These are phyloP conservation scores for Hesperophylax magnus DNA, from an alignment of 1,140 invertebrate genomes.

Conservation along the genomic window DNA sequence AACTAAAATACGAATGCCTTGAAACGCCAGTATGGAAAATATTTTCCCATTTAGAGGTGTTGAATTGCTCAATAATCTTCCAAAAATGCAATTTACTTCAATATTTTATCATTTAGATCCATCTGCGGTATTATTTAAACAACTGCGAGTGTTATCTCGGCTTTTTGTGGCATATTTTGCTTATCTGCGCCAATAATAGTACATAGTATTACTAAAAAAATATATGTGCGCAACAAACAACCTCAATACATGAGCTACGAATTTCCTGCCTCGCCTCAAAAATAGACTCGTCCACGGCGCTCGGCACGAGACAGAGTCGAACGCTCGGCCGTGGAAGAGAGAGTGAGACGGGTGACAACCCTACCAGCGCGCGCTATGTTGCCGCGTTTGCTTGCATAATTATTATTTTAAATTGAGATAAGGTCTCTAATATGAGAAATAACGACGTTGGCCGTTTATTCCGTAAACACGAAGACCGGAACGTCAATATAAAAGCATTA, in stretches of 20 bases:
- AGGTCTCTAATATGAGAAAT: constrained; percentile 15
- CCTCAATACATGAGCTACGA: constrained; percentile 39
- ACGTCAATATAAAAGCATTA: not conserved
- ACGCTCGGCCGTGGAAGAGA: not conserved
- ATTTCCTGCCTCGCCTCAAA: constrained; percentile 46
- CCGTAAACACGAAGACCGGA: not conserved
- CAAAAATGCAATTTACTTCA: constrained; percentile 7
- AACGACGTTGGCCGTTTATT: not conserved
- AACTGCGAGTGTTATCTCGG: not conserved
- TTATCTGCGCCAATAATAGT: not conserved
- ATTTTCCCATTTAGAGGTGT: constrained; percentile 7
- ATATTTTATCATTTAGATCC: not conserved
- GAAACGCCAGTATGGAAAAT: constrained; percentile 12
- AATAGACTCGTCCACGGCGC: constrained; percentile 54
- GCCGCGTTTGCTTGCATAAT: constrained; percentile 41
- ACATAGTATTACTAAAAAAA: not conserved
- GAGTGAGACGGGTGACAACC: constrained; percentile 52
- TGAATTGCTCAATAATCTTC: not conserved
- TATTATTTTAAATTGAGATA: constrained; percentile 27
- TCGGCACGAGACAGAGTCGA: constrained; percentile 42
- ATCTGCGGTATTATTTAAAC: not conserved
- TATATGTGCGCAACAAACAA: constrained; percentile 41
- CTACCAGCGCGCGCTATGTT: constrained; percentile 43
- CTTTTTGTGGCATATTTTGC: not conserved
- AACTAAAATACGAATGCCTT: not conserved